These are phyloP conservation scores for Isurus oxyrinchus DNA, from an alignment of 2,113 vertebrate species.

Conservation along the genomic window DNA sequence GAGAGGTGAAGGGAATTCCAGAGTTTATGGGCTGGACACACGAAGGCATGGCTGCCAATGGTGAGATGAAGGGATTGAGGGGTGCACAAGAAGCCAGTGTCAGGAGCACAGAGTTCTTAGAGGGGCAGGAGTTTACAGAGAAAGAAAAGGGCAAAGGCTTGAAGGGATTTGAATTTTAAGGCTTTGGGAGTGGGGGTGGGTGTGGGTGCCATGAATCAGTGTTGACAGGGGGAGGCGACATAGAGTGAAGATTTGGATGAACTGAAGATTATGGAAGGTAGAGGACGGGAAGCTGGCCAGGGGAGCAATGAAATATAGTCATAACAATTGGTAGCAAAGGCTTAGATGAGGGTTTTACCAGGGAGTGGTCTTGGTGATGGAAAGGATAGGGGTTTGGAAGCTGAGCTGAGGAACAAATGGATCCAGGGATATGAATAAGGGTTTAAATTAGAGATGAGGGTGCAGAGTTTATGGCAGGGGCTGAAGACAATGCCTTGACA, in stretches of 20 bases:
- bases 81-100: neutral
- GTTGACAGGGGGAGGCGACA: neutral
- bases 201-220: neutral
- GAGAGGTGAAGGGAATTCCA: neutral
- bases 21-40: neutral
- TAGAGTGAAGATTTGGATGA: neutral
- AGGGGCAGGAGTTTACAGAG: neutral
- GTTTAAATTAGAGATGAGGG: neutral
- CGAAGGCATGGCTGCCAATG: neutral
- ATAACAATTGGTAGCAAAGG: neutral
- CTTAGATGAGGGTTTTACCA: too few species aligned
- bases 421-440: too few species aligned
- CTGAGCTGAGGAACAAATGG: too few species aligned
- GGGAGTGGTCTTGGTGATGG: too few species aligned
- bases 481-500: neutral
- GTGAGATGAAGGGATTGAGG: too few species aligned
- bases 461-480: neutral
- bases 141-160: conserved; percentile 31
- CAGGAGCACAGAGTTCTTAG: neutral
- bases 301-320: neutral
- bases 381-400: too few species aligned
- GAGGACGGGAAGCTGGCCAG: neutral
- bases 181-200: neutral
- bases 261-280: neutral
- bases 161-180: neutral